Base-by-base conservation (phyloP, 2,113 vertebrate species). In the Serinus canaria region DNA sequence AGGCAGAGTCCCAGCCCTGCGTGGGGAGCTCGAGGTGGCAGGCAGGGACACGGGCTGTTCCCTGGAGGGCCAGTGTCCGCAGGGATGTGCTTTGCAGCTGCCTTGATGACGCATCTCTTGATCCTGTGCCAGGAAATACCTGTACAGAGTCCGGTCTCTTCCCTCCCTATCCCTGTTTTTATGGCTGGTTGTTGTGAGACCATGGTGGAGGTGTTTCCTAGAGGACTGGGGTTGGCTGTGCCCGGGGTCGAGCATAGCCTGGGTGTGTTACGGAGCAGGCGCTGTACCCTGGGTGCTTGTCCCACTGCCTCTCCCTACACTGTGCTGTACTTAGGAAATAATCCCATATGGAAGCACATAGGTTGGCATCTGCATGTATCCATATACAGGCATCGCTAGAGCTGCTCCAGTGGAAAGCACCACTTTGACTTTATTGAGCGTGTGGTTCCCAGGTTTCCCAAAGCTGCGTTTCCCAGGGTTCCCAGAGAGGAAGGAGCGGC, bases 401-500 rank as follows among this genome's bases (percentile, higher is more conserved):
- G 2, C 83, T 41, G 77, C 90, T 46, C 2, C 70, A 5, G 47
- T 33, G n/a, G 28, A 89, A 87, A 72, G 52, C 18, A 9, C 50
- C 50, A 16, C 2, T 1, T 63, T 75, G 62, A 23, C 39, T 52
- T 30, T n/a, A 23, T 35, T 5, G 11, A 77, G n/a, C 22, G 3
- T 96, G 96, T 83, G 80, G 86, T 93, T 91, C 91, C 60, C 87
- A 87, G 55, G 21, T 66, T 76, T 91, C 58, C 33, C 46, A 28
- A 33, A 75, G 72, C 30, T 66, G 0, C 44, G 12, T 62, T 81
- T 77, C 50, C 22, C 59, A 35, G 60, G 37, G 68, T 73, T 84
- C 62, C 37, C 70, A 43, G 93, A 92, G 83, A 68, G 82, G 28
- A 81, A 82, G 90, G 79, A 95, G 70, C 70, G 24, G 76, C 7